These are phyloP conservation scores for Julus scandinavius DNA, from an alignment of 2,888 invertebrate species.

Conservation along the genomic window DNA sequence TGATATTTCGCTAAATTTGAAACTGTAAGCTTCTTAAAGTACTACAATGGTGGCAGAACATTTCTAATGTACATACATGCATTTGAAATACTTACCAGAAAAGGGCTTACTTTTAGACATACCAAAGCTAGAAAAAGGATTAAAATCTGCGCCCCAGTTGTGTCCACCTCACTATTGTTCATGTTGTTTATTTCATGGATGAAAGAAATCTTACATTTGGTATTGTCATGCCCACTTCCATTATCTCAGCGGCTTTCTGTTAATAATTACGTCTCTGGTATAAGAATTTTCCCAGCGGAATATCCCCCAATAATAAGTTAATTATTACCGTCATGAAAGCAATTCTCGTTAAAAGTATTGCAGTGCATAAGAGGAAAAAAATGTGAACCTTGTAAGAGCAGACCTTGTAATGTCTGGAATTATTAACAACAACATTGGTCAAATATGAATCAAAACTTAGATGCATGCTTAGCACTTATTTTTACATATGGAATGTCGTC, in stretches of 20 bases:
- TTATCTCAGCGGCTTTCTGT: slow-evolving; percentile 14
- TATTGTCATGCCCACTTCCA: background rate
- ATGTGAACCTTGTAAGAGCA: background rate
- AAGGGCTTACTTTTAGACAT: background rate
- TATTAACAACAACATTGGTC: slow-evolving; percentile 4
- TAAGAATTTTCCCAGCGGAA: slow-evolving; percentile 9
- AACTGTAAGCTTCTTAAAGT: no score
- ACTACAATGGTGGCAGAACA: background rate
- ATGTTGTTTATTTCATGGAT: background rate
- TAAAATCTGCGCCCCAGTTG: background rate
- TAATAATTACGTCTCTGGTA: slow-evolving; percentile 2
- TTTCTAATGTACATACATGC: background rate
- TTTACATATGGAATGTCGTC: slow-evolving; percentile 1
- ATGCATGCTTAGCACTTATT: background rate
- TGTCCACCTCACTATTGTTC: background rate
- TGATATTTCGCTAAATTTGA: no score
- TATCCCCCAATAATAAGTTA: slow-evolving; percentile 18
- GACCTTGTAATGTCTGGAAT: slow-evolving; percentile 39
- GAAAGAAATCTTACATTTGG: background rate
- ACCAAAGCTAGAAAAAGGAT: background rate
- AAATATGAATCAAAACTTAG: background rate
- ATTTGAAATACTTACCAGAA: background rate
- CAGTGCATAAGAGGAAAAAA: background rate
- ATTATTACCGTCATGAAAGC: slow-evolving; percentile 30
- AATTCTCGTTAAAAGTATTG: background rate